Evolutionary conservation across 2,797 vertebrate genomes (phyloP).

Genomic region (Poeciliopsis paucimaculata): DNA sequence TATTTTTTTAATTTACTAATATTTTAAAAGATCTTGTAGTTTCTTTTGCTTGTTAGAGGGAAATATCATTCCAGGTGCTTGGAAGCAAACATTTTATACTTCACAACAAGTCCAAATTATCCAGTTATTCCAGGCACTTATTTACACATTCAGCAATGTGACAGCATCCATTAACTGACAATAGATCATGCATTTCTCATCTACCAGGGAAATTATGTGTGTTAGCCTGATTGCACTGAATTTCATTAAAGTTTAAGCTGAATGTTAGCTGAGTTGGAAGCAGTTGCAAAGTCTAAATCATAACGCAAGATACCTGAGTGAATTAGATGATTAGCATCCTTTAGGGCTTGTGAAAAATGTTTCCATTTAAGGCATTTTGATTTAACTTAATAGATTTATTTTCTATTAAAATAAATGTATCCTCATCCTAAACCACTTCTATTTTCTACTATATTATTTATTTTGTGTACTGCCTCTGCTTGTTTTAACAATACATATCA

Average conservation of each 20-base stretch:
- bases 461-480: constrained; percentile 43
- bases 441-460: neutral
- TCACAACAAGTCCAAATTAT: neutral
- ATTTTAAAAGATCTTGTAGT: neutral
- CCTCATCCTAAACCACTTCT: neutral
- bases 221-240: neutral
- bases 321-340: neutral
- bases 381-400: constrained; percentile 46
- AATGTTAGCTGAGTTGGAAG: neutral
- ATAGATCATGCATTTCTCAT: neutral
- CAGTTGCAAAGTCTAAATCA: constrained; percentile 1
- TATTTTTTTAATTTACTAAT: neutral
- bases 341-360: neutral
- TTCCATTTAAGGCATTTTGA: neutral
- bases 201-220: neutral
- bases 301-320: neutral
- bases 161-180: neutral
- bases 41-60: neutral
- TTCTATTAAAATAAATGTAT: neutral
- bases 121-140: neutral
- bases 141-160: neutral
- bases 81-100: neutral
- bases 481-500: constrained; percentile 48
- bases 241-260: neutral
- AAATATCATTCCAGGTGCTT: neutral